A percentile compares a stretch with the other conserved stretches of the same genome.
Conservation (phyloP, 2,113 vertebrate genomes). For the Pangasianodon gigas region DNA sequence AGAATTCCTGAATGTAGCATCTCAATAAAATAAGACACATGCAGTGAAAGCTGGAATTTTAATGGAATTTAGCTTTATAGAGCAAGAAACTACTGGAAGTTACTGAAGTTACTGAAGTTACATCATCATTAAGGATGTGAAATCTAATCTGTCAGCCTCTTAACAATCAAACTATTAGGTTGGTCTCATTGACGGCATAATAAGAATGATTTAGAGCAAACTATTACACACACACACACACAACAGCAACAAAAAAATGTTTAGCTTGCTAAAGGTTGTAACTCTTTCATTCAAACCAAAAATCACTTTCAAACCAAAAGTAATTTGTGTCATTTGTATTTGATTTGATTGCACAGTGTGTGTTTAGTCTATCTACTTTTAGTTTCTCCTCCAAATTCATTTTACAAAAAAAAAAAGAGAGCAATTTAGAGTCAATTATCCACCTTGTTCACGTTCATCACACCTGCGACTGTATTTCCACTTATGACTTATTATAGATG, state of each 20-base stretch:
- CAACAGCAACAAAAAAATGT: too few species aligned
- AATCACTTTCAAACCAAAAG: neutral
- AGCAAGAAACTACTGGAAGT: neutral
- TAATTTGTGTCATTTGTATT: neutral
- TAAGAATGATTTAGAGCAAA: neutral
- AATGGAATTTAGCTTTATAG: neutral
- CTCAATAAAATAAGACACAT: slow-evolving; percentile 59
- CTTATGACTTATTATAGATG: neutral
- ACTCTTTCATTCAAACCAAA: neutral
- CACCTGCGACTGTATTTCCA: neutral
- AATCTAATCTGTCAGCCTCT: neutral
- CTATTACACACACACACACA: too few species aligned
- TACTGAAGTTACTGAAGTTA: neutral
- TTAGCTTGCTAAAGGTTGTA: neutral
- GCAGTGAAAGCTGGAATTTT: slow-evolving; percentile 46
- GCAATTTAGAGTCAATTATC: neutral
- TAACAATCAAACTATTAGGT: neutral
- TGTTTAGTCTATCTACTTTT: neutral
- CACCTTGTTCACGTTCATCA: neutral
- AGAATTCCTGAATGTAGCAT: slow-evolving; percentile 61
- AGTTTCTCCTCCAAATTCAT: neutral
- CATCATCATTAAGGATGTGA: neutral
- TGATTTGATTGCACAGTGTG: neutral
- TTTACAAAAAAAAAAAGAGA: too few species aligned
- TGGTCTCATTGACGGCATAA: neutral